Percentiles rank a stretch among this genome's conserved stretches.
These are phyloP conservation scores for Drosophila rhopaloa DNA, from an alignment of 1,140 invertebrate genomes.

Conservation along the genomic window DNA sequence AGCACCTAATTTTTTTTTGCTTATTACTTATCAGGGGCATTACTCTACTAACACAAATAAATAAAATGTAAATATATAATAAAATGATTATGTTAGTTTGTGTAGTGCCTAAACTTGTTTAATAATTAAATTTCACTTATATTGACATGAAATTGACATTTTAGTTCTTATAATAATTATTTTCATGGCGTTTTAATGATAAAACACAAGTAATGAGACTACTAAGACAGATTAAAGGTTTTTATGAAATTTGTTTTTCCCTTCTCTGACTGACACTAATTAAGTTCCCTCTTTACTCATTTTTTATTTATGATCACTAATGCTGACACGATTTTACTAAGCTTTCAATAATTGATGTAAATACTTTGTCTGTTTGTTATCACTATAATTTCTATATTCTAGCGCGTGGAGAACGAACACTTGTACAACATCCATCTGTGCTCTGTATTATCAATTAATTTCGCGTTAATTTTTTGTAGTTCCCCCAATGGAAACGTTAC, in stretches of 20 bases:
- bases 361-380: conserved; percentile 25
- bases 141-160: too few species aligned
- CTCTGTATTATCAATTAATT: conserved; percentile 52
- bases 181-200: too few species aligned
- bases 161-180: too few species aligned
- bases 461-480: conserved; percentile 44
- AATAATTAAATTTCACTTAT: too few species aligned
- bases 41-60: conserved; percentile 1
- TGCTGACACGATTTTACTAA: conserved; percentile 5
- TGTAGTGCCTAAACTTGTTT: not conserved
- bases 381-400: conserved; percentile 3
- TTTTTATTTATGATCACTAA: conserved; percentile 14
- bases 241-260: not conserved
- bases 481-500: conserved; percentile 48
- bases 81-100: not conserved
- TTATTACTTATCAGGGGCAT: conserved; percentile 4
- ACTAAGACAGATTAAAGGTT: not conserved
- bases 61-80: not conserved
- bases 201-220: not conserved
- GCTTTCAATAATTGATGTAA: conserved; percentile 4
- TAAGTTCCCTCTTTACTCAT: conserved; percentile 9
- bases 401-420: not conserved
- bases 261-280: not conserved
- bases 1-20: not conserved
- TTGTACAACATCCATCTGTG: conserved; percentile 1